Base-by-base conservation (phyloP, 2,888 invertebrate species). In the Adelognathus sp. region DNA sequence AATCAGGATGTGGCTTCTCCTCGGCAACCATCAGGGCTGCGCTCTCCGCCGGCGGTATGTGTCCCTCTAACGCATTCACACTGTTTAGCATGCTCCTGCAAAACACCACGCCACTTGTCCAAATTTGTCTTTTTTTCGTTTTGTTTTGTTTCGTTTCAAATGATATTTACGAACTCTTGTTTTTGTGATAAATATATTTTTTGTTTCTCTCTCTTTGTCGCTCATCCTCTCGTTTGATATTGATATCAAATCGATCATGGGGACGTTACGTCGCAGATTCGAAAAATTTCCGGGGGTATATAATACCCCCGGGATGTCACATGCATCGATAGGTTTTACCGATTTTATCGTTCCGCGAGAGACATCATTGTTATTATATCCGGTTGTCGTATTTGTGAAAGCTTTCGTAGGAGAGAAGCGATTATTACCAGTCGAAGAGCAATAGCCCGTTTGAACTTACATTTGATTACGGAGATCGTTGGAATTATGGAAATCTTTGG, bases 61-160 rank as follows among this genome's bases (percentile, higher is more conserved):
- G 96, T 92, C 96, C 97, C 93, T 97, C 97, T 94, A 97, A 94
- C 91, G 96, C 96, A 94, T 97, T 97, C 93, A 97, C 97, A 94
- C 97, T 97, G 95, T 97, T 97, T 95, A 97, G 95, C 97, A 97
- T 97, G 95, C 97, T 97, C 95, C 95, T 95, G 95, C 91, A 95
- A 95, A 94, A 91, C 86, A 90, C 87, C 88, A 90, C 90, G 90
- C 89, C 88, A 89, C 89, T 88, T 89, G 87, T 90, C 88, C 88
- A 89, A 86, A 83, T 86, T 81, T 73, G n/a, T 64, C 46, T 9
- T 39, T 44, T 77, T 75, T 70, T 46, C 69, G 21, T 44, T 61
- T 77, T 83, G n/a, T n/a, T n/a, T n/a, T n/a, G n/a, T 60, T 83
- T 81, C 71, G n/a, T n/a, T 83, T 80, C 70, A 77, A 66, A 14